Conservation (phyloP, 2,888 invertebrate genomes). For the Tenthredo livida region DNA sequence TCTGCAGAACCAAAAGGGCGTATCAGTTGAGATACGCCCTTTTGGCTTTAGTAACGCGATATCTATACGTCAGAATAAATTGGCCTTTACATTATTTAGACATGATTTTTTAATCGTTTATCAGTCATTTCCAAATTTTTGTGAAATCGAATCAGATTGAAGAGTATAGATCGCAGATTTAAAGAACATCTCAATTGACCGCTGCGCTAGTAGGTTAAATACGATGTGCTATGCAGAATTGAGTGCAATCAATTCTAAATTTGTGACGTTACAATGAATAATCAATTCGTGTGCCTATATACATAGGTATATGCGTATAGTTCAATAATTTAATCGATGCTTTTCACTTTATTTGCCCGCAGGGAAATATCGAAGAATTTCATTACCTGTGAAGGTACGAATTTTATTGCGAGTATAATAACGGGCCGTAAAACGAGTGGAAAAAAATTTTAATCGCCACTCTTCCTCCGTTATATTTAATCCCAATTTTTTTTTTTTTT, state of each 20-base stretch:
- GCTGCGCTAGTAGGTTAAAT: background rate
- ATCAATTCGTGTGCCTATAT: background rate
- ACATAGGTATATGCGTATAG: background rate
- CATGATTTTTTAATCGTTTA: background rate
- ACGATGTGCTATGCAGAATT: background rate
- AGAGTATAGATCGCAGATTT: background rate
- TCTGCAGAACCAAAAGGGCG: too few species aligned
- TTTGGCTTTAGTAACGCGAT: too few species aligned
- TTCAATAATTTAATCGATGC: background rate
- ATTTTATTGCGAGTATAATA: background rate
- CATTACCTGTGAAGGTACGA: background rate
- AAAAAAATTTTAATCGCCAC: background rate
- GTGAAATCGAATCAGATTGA: background rate
- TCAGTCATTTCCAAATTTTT: background rate
- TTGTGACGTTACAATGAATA: background rate
- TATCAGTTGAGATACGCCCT: too few species aligned
- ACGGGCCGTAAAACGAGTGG: background rate
- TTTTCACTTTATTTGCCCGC: background rate
- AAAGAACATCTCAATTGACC: background rate
- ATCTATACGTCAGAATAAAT: background rate
- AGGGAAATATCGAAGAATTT: background rate
- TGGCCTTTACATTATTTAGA: background rate
- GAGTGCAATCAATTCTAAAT: background rate
- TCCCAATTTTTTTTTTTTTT: too few species aligned
- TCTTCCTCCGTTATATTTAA: slow-evolving; percentile 24